A percentile compares a stretch with the other conserved stretches of the same genome.
These are phyloP conservation scores for Euphonia xanthogaster DNA, from an alignment of 2,797 vertebrate species.

Conservation along the genomic window DNA sequence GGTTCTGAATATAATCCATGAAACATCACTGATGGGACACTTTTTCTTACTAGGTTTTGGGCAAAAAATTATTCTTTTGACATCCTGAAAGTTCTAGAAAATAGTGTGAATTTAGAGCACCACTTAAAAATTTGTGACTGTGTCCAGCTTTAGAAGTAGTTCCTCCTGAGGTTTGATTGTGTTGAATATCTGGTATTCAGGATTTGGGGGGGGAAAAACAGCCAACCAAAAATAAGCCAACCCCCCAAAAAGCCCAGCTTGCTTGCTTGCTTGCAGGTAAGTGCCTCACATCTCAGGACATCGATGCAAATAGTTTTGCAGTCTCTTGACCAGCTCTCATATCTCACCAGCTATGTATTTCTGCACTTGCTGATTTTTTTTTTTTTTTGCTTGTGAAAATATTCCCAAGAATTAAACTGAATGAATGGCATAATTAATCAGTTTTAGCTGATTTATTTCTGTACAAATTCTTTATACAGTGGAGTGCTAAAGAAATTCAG, in stretches of 20 bases:
- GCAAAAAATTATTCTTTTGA: neutral
- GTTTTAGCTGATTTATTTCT: neutral
- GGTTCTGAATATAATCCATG: neutral
- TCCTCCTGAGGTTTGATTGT: neutral
- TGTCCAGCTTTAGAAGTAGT: neutral
- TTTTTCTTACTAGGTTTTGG: neutral
- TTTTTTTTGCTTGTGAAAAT: neutral
- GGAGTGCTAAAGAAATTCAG: neutral
- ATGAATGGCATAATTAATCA: neutral
- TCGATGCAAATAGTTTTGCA: neutral
- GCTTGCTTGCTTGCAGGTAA: neutral
- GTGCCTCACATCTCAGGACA: neutral
- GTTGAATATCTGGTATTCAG: neutral
- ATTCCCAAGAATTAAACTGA: neutral
- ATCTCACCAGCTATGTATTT: neutral
- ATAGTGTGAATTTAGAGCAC: neutral
- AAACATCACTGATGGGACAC: neutral
- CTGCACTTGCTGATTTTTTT: neutral
- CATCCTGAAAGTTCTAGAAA: neutral
- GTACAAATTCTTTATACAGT: neutral
- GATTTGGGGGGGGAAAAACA: neutral
- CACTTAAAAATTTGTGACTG: neutral
- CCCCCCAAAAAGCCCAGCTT: neutral
- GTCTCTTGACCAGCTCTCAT: neutral
- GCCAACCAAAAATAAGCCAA: neutral